Base-by-base conservation (phyloP, 2,797 vertebrate species). In the Cirrhinus molitorella region DNA sequence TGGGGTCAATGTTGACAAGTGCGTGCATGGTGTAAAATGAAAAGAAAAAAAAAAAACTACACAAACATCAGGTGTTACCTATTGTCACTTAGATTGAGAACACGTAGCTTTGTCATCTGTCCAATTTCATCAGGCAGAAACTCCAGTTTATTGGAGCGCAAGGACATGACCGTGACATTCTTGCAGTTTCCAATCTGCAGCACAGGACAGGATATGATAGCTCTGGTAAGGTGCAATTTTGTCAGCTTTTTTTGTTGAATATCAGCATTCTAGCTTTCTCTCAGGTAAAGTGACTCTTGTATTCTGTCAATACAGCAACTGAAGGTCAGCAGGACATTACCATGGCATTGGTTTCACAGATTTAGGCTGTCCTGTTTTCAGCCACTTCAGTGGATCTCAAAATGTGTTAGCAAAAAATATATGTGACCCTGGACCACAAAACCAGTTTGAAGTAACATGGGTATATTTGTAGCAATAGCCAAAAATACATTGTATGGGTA, bases 101-200 rank as follows among this genome's bases (percentile, higher is more conserved):
- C 98, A 85, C 98, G 94, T 84, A 99, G 94, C 91, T 99, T 99
- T 92, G 97, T 98, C 98, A 99, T 99, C 92, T 99, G 98, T 88
- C 98, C 98, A 49, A 99, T 99, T 90, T 99, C 98, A 85, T 99
- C 98, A 14, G 98, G 98, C 63, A 99, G 97, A 87, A 99, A 98
- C 92, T 99, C 98, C 83, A 99, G 94, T 61, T 99, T 99, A 93
- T 99, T 99, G 63, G 98, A 98, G 76, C 98, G 97, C 82, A 99
- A 94, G 59, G 98, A 99, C 98, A 99, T 99, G 73, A 99, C 98
- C 0, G 98, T 99, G 83, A 99, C 96, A 0, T 99, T 99, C 91
- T 95, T 98, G 92, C 98, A 99, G 93, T 97, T 99, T 84, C 98
- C 98, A n/a, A 99, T 99, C 98, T 99, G 88, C 0, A 85, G 90